Percentiles rank a stretch among this genome's conserved stretches.
Conservation (phyloP, 2,113 vertebrate genomes). For the Regulus satrapa region DNA sequence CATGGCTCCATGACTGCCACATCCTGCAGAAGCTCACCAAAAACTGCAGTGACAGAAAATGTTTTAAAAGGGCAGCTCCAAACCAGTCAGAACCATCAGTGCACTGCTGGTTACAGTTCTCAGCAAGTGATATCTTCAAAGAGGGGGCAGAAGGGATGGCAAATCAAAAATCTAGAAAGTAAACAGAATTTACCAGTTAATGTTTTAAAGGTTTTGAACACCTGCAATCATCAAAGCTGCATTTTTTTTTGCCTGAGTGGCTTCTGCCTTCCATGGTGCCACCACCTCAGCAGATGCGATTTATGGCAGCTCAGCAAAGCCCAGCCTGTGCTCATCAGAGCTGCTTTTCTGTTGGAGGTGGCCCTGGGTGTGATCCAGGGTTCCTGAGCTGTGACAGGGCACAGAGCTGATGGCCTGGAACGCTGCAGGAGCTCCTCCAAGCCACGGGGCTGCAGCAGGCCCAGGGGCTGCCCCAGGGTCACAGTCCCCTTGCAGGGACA, state of each 20-base stretch:
- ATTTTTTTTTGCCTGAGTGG: background rate
- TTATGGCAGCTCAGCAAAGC: background rate
- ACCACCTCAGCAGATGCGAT: background rate
- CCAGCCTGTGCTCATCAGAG: background rate
- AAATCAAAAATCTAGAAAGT: background rate
- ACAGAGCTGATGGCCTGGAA: background rate
- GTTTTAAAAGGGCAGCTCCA: background rate
- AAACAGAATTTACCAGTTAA: background rate
- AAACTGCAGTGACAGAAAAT: background rate
- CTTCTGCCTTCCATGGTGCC: background rate
- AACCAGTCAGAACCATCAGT: background rate
- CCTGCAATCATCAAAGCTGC: background rate
- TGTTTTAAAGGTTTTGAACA: background rate
- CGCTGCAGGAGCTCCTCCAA: accelerated
- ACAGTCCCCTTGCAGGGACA: background rate
- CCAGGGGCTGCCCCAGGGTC: background rate
- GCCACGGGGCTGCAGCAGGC: accelerated
- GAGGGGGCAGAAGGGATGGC: background rate
- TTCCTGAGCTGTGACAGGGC: background rate
- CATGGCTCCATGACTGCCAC: background rate
- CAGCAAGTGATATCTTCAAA: background rate
- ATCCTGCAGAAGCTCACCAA: background rate
- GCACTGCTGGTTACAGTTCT: background rate
- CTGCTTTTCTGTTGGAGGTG: background rate
- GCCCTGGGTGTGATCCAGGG: background rate